Evolutionary conservation across 2,797 vertebrate genomes (phyloP).

Genomic region (Macroramphosus scolopax): DNA sequence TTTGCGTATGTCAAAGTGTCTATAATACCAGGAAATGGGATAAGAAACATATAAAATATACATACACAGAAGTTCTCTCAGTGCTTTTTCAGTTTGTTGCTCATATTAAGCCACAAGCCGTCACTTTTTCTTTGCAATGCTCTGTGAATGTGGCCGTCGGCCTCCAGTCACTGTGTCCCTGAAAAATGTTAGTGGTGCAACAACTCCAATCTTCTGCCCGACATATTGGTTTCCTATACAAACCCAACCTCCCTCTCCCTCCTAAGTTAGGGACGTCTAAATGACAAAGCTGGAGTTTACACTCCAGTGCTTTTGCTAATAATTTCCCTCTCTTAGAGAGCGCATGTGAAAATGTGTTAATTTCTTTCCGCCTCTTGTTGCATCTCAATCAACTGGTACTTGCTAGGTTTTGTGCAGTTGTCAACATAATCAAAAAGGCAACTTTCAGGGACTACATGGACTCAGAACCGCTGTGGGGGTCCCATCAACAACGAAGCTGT

Average conservation of each 20-base stretch:
- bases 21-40: too few relatives aligned
- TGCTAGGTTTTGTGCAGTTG: not conserved
- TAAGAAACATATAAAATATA: too few relatives aligned
- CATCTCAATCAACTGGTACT: not conserved
- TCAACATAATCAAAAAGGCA: conserved; percentile 2
- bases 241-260: conserved; percentile 15
- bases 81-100: conserved; percentile 17
- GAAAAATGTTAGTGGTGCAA: too few relatives aligned
- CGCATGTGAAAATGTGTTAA: conserved; percentile 15
- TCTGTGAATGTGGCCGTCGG: too few relatives aligned
- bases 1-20: too few relatives aligned
- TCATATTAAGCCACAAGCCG: conserved; percentile 14
- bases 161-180: too few relatives aligned
- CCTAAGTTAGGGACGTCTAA: conserved; percentile 27
- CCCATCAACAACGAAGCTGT: conserved; percentile 15
- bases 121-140: conserved; percentile 3
- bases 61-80: conserved; percentile 14
- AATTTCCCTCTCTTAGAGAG: not conserved
- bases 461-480: conserved; percentile 4
- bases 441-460: not conserved
- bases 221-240: conserved; percentile 20
- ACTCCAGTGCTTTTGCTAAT: conserved; percentile 16
- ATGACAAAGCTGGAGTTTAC: conserved; percentile 27
- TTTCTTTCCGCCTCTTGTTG: conserved; percentile 11
- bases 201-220: too few relatives aligned